Base-by-base conservation (phyloP, 2,797 vertebrate genomes). In the Amblyopsis hoosieri region DNA sequence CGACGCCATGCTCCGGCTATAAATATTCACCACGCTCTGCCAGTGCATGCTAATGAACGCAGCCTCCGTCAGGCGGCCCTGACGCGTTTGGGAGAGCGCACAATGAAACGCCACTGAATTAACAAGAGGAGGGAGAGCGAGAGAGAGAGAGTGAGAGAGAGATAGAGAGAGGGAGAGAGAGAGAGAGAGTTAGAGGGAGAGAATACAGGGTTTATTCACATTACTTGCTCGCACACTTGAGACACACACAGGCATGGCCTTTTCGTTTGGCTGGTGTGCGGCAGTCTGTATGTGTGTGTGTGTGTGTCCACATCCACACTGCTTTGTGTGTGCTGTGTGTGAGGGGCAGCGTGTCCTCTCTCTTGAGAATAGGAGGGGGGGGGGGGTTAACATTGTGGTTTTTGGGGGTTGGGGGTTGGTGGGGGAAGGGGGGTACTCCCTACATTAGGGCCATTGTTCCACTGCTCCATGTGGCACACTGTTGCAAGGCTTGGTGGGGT, bases 21-120 rank as follows among this genome's bases (percentile, higher is more conserved):
- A 86, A 87, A 85, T 80, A 84, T 83, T 76, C 82, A 74, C 82
- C 59, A 31, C 60, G 23, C 72, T 71, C 72, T 74, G 60, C 48
- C 58, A 50, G 60, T 23, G 66, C 66, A 73, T 63, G 63, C 74
- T 79, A 57, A 85, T 62, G 65, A 69, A 71, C 61, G 23, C 49
- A 72, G 74, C 63, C 58, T 66, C 64, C 5, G 1, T 57, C 13
- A 48, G 64, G 65, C 8, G 54, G 61, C 71, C 51, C 45, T 7
- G 4, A 4, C 61, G 55, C 55, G 55, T 63, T 63, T 58, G 67
- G n/a, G 46, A 14, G 52, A 68, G 54, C 33, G 33, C 33, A 67
- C 64, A 50, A 57, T 53, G 68, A 19, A 50, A 56, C 50, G 54
- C 52, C 23, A 45, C 33, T 54, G 48, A 70, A 37, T 3, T 50